Conservation (phyloP, 2,888 invertebrate species). For the Cheilosia impressa region DNA sequence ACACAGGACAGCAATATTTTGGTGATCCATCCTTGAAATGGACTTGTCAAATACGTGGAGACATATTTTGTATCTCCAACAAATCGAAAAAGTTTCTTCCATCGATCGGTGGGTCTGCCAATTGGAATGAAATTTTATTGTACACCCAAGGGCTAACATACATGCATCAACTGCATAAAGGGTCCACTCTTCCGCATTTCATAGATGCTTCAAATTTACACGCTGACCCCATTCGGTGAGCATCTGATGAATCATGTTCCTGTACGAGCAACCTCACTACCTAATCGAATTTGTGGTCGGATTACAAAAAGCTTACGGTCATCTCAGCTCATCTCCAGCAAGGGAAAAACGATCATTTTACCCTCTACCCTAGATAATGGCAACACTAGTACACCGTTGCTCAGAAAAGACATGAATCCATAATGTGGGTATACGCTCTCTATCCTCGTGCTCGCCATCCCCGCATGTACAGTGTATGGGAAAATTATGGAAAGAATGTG, state of each 20-base stretch:
- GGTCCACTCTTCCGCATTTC: neutral
- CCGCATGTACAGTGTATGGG: neutral
- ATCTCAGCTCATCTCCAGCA: constrained; percentile 60
- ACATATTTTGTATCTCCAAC: no score
- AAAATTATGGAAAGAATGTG: constrained; percentile 38
- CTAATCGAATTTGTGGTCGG: constrained; percentile 56
- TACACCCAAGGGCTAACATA: neutral
- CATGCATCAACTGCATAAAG: no score
- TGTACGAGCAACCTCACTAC: neutral
- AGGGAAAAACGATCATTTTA: constrained; percentile 51
- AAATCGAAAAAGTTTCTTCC: no score
- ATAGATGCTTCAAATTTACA: neutral
- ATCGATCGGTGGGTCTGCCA: no score
- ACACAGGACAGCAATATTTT: neutral
- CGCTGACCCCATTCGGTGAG: constrained; percentile 4
- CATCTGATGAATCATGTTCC: constrained; percentile 25
- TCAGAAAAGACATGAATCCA: constrained; percentile 58
- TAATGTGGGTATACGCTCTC: constrained; percentile 16
- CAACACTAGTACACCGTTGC: constrained; percentile 11
- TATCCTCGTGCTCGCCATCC: neutral
- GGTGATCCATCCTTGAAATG: neutral
- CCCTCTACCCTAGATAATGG: constrained; percentile 21
- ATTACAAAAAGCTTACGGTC: constrained; percentile 64
- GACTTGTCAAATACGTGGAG: no score
- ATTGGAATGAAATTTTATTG: neutral